Evolutionary conservation across 2,113 vertebrate genomes (phyloP).

Genomic region (Oreotrochilus melanogaster): DNA sequence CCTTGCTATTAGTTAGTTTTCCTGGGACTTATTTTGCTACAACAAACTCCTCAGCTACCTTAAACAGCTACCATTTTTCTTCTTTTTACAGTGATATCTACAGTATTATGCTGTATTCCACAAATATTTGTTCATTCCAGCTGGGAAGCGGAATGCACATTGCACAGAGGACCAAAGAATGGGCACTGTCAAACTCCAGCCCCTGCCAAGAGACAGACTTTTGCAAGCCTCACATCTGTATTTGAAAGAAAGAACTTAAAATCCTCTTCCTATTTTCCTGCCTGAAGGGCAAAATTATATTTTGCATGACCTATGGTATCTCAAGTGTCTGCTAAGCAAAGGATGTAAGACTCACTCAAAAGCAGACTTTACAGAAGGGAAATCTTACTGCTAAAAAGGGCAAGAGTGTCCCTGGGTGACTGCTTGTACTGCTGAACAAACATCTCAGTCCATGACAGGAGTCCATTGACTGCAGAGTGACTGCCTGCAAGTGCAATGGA

Average conservation of each 20-base stretch:
- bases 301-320: background rate
- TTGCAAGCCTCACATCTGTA: conserved; percentile 14
- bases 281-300: background rate
- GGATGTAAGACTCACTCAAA: background rate
- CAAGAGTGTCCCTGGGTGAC: background rate
- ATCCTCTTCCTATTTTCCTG: background rate
- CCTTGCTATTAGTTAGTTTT: background rate
- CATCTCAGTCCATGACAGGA: background rate
- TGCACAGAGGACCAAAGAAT: background rate
- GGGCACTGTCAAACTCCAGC: background rate
- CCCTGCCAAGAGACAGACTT: conserved; percentile 28
- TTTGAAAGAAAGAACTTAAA: background rate
- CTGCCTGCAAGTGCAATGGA: background rate
- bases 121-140: conserved; percentile 27
- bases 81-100: background rate
- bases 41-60: background rate
- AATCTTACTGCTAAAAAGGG: background rate
- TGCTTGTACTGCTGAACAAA: background rate
- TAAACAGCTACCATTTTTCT: background rate
- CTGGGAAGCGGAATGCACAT: background rate
- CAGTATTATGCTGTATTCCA: background rate
- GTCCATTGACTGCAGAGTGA: background rate
- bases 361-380: background rate
- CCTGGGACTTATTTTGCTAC: background rate
- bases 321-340: background rate